Evolutionary conservation across 2,113 vertebrate species (phyloP).

Genomic region (Gymnarchus niloticus): DNA sequence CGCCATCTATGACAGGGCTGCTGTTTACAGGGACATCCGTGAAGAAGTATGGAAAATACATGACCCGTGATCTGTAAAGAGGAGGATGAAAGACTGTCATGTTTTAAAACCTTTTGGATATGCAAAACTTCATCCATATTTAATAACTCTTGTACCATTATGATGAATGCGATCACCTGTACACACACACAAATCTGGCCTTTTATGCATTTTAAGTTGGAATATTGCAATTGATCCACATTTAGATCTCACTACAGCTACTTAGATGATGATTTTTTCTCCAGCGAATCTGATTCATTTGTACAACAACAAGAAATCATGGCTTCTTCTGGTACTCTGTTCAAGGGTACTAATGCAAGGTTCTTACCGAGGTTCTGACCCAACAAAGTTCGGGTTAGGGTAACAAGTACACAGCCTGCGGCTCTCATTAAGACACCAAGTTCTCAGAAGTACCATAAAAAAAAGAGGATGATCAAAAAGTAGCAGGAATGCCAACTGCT

Average conservation of each 20-base stretch:
- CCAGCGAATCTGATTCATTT: neutral
- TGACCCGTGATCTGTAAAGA: neutral
- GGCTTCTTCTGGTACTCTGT: neutral
- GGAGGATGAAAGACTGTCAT: neutral
- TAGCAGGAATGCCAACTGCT: neutral
- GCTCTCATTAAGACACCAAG: constrained; percentile 1
- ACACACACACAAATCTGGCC: neutral
- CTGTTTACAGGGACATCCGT: neutral
- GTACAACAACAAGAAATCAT: neutral
- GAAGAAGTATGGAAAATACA: neutral
- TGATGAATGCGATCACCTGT: neutral
- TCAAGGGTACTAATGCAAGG: neutral
- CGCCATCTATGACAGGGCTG: neutral
- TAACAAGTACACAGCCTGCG: neutral
- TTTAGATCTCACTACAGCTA: neutral
- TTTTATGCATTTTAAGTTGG: neutral
- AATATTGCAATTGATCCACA: neutral
- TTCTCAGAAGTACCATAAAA: neutral
- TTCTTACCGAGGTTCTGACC: neutral
- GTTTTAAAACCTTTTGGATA: neutral
- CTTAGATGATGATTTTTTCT: neutral
- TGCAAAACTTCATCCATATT: neutral
- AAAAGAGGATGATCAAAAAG: neutral
- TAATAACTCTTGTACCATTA: neutral
- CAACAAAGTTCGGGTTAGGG: neutral